Percentiles rank a stretch among this genome's conserved stretches.
Evolutionary conservation across 2,113 vertebrate genomes (phyloP).

Genomic region (Taxidea taxus): DNA sequence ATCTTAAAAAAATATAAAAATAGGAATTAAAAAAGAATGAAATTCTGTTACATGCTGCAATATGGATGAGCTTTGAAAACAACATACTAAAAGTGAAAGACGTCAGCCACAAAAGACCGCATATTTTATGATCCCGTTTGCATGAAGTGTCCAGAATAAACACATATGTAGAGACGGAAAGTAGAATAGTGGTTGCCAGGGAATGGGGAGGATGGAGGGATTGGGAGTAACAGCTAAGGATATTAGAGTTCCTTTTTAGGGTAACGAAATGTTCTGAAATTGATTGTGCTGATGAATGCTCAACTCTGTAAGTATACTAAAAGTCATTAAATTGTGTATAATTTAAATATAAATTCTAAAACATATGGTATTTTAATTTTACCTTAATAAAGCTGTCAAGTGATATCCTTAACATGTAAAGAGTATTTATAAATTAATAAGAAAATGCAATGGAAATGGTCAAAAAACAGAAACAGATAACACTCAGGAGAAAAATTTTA

Average conservation of each 20-base stretch:
- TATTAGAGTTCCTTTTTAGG: neutral
- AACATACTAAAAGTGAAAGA: neutral
- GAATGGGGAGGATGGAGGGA: neutral
- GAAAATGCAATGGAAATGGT: conserved; percentile 3
- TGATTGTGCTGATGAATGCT: neutral
- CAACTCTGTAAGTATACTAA: neutral
- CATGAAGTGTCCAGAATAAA: neutral
- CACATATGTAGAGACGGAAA: neutral
- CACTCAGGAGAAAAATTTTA: neutral
- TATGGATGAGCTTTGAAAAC: neutral
- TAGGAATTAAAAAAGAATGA: neutral
- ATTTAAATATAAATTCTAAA: neutral
- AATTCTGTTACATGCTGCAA: neutral
- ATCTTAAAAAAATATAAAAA: neutral
- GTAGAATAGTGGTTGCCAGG: neutral
- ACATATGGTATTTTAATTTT: neutral
- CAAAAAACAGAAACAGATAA: neutral
- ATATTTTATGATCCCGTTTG: neutral
- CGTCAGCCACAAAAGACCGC: neutral
- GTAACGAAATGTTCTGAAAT: neutral
- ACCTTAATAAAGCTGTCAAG: neutral
- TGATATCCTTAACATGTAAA: neutral
- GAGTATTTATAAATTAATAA: conserved; percentile 5
- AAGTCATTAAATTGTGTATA: neutral
- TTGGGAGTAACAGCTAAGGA: neutral